Evolutionary conservation across 2,888 invertebrate species (phyloP).

Genomic region (Orthonychiurus folsomi): DNA sequence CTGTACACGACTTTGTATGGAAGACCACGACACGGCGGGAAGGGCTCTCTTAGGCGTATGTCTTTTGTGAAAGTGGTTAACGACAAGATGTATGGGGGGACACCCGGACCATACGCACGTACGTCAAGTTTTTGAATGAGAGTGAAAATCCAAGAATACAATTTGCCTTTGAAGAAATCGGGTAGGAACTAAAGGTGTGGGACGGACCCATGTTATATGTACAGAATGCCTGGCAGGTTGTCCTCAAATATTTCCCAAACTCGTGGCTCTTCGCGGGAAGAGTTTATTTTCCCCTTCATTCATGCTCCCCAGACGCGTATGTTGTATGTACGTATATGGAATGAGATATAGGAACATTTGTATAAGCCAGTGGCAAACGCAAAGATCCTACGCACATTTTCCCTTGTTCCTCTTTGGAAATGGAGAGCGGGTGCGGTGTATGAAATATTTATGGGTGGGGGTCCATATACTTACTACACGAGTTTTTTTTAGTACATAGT

Average conservation of each 20-base stretch:
- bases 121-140: not conserved
- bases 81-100: slow-evolving; percentile 23
- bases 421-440: too few species aligned
- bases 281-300: not conserved
- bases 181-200: too few species aligned
- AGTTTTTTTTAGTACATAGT: not conserved
- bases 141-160: not conserved
- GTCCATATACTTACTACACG: slow-evolving; percentile 6
- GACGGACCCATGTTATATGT: too few species aligned
- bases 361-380: too few species aligned
- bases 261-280: too few species aligned
- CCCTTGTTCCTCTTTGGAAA: too few species aligned
- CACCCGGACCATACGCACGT: not conserved
- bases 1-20: not conserved
- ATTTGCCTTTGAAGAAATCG: too few species aligned
- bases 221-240: too few species aligned
- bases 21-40: too few species aligned
- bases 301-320: not conserved
- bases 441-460: slow-evolving; percentile 13
- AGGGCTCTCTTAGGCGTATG: too few species aligned
- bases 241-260: not conserved
- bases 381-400: too few species aligned
- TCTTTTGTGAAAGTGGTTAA: slow-evolving; percentile 24
- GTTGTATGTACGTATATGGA: not conserved
- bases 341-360: not conserved